Evolutionary conservation across 1,140 invertebrate genomes (phyloP), one percentile per base, ranked within the genome.

Genomic region (Drosophila quadrilineata): DNA sequence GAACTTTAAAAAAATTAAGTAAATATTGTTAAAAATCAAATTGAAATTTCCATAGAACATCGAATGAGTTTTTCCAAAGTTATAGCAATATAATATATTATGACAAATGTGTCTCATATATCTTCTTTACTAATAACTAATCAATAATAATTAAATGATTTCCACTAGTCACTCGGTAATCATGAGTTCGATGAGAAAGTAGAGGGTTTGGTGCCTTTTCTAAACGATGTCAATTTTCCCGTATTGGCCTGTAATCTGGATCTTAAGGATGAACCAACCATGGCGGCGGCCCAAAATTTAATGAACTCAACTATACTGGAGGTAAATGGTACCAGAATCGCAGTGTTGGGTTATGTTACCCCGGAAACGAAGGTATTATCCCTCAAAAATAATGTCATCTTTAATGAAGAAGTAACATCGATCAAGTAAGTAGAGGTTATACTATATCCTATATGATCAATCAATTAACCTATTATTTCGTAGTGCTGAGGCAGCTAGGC

Each of bases 131-230:
- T n/a, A n/a, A n/a, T n/a, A n/a, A n/a, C n/a, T n/a, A n/a, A n/a
- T n/a, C n/a, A n/a, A n/a, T n/a, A n/a, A n/a, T n/a, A n/a, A n/a
- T n/a, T n/a, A n/a, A n/a, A n/a, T n/a, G n/a, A n/a, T 6, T 16
- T 4, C 14, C n/a, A 6, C n/a, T 26, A 98, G 96, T 94, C 94
- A 14, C 90, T 98, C 48, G 97, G 97, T 14, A 99, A 98, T 82
- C 97, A 98, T 75, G 97, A 99, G 88, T 98, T 99, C 74, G 97
- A 98, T 86, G 92, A 95, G 46, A 94, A 94, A 1, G 90, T 96
- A 0, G 86, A 89, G 0, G 95, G 94, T 3, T 84, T 98, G 1
- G 91, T 93, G 10, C 94, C 95, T 0, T 97, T 96, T 71, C 89
- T 98, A 0, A 90, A 94, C 22, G 92, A 93, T 26, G 89, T 94